Evolutionary conservation across 2,113 vertebrate species (phyloP).

Genomic region (Myocastor coypus): DNA sequence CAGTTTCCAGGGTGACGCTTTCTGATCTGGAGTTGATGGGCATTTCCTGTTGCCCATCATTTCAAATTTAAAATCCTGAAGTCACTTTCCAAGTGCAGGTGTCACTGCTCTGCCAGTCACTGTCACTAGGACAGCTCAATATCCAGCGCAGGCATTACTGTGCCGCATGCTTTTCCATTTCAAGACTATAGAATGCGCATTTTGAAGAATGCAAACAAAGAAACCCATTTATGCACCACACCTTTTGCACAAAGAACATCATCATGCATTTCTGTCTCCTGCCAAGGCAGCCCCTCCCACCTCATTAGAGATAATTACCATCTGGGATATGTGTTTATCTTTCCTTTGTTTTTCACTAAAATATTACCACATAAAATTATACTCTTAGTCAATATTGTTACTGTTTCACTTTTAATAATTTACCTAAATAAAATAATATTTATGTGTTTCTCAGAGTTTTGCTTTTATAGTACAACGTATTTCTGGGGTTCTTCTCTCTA

Average conservation of each 20-base stretch:
- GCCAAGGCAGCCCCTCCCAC: background rate
- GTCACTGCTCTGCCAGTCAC: background rate
- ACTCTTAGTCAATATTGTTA: background rate
- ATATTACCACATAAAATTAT: background rate
- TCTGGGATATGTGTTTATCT: background rate
- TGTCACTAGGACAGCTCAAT: background rate
- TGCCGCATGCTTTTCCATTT: fast-evolving
- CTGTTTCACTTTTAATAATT: background rate
- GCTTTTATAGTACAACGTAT: background rate
- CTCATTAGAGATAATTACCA: background rate
- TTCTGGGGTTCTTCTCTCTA: background rate
- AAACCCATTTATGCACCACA: background rate
- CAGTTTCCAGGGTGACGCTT: background rate
- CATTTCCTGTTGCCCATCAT: background rate
- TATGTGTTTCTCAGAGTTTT: background rate
- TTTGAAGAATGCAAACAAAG: background rate
- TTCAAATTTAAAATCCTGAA: background rate
- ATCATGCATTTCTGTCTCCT: fast-evolving
- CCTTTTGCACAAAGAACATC: no score
- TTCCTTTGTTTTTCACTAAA: background rate
- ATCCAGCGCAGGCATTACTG: background rate
- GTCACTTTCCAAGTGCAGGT: background rate
- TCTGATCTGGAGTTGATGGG: background rate
- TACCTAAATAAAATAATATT: background rate
- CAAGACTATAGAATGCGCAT: background rate